These are phyloP conservation scores for Polydrusus cervinus DNA, from an alignment of 2,888 invertebrate species.

Conservation along the genomic window DNA sequence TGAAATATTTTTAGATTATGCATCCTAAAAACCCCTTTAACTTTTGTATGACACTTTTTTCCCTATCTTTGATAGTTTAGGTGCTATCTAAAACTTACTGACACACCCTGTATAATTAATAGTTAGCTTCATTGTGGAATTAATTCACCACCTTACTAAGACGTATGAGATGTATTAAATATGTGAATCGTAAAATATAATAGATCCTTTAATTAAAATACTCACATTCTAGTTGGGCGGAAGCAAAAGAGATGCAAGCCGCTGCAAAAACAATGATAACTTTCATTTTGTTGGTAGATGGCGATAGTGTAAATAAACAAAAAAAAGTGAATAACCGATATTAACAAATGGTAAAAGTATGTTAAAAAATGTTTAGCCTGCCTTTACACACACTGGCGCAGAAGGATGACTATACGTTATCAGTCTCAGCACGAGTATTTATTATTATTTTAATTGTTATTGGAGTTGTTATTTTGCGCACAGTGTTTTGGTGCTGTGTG, in stretches of 20 bases:
- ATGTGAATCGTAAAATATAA: too few species aligned
- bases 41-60: too few species aligned
- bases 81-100: too few species aligned
- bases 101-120: too few species aligned
- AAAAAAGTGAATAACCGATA: slow-evolving; percentile 7
- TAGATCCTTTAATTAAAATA: slow-evolving; percentile 64
- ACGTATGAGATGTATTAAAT: too few species aligned
- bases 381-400: slow-evolving; percentile 96
- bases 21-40: too few species aligned
- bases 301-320: slow-evolving; percentile 2
- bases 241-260: slow-evolving; percentile 70
- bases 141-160: too few species aligned
- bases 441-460: slow-evolving; percentile 45
- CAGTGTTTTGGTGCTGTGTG: slow-evolving; percentile 33
- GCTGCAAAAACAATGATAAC: slow-evolving; percentile 52
- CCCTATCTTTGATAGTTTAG: too few species aligned
- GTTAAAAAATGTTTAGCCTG: slow-evolving; percentile 64
- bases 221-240: slow-evolving; percentile 81
- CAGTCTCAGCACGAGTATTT: slow-evolving; percentile 34
- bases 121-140: too few species aligned
- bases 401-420: slow-evolving; percentile 79
- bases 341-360: background rate
- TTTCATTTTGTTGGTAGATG: slow-evolving; percentile 43
- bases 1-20: too few species aligned
- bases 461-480: slow-evolving; percentile 59